phyloP scores from a whole-genome alignment of 2,888 invertebrate species.

The Acrobasis suavella region DNA sequence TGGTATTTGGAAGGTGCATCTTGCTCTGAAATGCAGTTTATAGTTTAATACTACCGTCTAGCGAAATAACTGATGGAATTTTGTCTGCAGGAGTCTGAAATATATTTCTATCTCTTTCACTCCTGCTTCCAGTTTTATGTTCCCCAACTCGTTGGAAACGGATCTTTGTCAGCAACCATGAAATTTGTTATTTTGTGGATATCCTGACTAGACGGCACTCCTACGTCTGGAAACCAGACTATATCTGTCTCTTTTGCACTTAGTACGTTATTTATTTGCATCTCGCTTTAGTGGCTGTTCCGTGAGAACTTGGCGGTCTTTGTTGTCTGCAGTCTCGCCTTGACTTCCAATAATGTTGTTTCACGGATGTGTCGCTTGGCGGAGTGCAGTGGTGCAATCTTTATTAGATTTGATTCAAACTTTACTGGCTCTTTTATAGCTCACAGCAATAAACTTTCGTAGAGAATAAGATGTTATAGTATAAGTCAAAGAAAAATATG shows the following conservation, averaged over 20 bases:
- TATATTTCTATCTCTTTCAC: constrained; percentile 1
- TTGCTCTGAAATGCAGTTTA: neutral
- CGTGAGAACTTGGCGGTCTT: constrained; percentile 12
- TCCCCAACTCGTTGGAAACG: neutral
- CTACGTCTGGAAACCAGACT: constrained; percentile 19
- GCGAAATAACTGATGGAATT: constrained; percentile 3
- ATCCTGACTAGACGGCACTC: constrained; percentile 19
- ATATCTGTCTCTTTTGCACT: constrained; percentile 5
- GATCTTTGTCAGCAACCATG: constrained; percentile 20
- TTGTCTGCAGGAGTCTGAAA: constrained; percentile 8
- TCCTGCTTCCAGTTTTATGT: neutral
- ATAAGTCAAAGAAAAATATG: neutral
- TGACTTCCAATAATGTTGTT: constrained; percentile 22
- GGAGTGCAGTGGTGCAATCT: constrained; percentile 6
- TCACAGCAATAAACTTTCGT: neutral
- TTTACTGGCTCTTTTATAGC: constrained; percentile 1
- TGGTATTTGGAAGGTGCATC: constrained; percentile 7
- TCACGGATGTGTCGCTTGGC: neutral
- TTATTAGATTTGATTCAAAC: constrained; percentile 3
- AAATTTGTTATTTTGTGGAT: constrained; percentile 23
- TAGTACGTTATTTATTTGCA: neutral
- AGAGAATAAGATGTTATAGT: neutral
- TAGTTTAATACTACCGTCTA: neutral
- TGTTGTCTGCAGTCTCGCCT: constrained; percentile 20
- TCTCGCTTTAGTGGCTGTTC: constrained; percentile 1